Evolutionary conservation across 2,888 invertebrate species (phyloP).

Genomic region (Cheilosia soror): DNA sequence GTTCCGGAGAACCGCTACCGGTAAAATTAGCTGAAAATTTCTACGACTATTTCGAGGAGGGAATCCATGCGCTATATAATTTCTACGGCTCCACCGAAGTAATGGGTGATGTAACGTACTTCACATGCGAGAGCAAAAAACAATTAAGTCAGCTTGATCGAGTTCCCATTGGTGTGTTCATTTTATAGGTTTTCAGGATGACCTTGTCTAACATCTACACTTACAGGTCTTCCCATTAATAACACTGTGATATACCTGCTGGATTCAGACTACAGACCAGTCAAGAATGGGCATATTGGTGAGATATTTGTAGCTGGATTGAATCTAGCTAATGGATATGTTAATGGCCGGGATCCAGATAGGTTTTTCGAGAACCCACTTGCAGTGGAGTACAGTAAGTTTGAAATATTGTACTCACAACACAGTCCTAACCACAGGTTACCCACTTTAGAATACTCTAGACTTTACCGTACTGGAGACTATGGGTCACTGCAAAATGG

Average conservation of each 20-base stretch:
- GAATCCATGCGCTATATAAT: slow-evolving; percentile 89
- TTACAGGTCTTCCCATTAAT: slow-evolving; percentile 89
- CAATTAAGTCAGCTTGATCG: slow-evolving; percentile 87
- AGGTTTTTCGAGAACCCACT: slow-evolving; percentile 91
- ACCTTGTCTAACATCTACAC: neutral
- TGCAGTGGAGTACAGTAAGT: slow-evolving; percentile 86
- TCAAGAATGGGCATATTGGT: slow-evolving; percentile 90
- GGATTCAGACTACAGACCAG: slow-evolving; percentile 89
- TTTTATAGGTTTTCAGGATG: neutral
- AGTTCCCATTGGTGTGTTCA: slow-evolving; percentile 91
- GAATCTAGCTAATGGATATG: slow-evolving; percentile 92
- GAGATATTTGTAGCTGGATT: slow-evolving; percentile 92
- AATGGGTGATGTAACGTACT: slow-evolving; percentile 95
- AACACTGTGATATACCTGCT: slow-evolving; percentile 93
- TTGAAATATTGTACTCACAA: neutral
- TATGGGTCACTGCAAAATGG: slow-evolving; percentile 88
- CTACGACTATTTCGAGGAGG: slow-evolving; percentile 89
- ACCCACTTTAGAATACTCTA: slow-evolving; percentile 86
- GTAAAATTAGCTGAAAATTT: slow-evolving; percentile 89
- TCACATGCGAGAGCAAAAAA: slow-evolving; percentile 86
- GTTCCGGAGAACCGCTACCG: slow-evolving; percentile 93
- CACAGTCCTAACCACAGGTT: neutral
- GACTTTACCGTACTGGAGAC: slow-evolving; percentile 93
- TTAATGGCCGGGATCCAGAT: slow-evolving; percentile 89
- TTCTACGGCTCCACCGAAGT: slow-evolving; percentile 97